phyloP scores from a whole-genome alignment of 2,113 vertebrate species.

The Chionomys nivalis region DNA sequence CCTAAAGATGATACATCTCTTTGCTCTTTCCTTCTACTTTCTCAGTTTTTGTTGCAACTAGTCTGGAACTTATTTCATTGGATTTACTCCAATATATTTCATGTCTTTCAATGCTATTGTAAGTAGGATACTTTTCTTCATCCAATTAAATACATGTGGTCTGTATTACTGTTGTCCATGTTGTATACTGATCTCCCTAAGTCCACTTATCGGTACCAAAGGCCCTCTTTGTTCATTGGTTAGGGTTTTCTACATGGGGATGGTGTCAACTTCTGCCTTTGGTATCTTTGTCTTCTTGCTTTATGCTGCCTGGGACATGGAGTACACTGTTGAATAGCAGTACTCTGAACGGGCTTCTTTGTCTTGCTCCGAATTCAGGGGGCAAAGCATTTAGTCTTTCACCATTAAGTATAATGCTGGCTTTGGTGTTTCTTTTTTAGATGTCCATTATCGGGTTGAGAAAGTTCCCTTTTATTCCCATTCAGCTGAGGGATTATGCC shows the following conservation, averaged over 20 bases:
- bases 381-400: conserved; percentile 60
- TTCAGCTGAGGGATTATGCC: conserved; percentile 40
- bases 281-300: conserved; percentile 21
- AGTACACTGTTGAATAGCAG: neutral
- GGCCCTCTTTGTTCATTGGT: neutral
- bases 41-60: neutral
- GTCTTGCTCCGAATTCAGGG: conserved; percentile 32
- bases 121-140: neutral
- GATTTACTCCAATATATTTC: neutral
- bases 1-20: neutral
- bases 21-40: neutral
- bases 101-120: neutral
- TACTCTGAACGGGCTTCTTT: conserved; percentile 30
- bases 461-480: conserved; percentile 56
- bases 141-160: neutral
- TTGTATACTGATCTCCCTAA: neutral
- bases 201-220: neutral
- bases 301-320: neutral
- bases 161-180: neutral
- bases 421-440: neutral
- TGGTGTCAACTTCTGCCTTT: conserved; percentile 17
- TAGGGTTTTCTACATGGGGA: conserved; percentile 24
- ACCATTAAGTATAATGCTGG: conserved; percentile 13
- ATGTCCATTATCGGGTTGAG: conserved; percentile 51
- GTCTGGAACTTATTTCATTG: neutral